phyloP scores from a whole-genome alignment of 2,113 vertebrate genomes.

The Corynorhinus townsendii region DNA sequence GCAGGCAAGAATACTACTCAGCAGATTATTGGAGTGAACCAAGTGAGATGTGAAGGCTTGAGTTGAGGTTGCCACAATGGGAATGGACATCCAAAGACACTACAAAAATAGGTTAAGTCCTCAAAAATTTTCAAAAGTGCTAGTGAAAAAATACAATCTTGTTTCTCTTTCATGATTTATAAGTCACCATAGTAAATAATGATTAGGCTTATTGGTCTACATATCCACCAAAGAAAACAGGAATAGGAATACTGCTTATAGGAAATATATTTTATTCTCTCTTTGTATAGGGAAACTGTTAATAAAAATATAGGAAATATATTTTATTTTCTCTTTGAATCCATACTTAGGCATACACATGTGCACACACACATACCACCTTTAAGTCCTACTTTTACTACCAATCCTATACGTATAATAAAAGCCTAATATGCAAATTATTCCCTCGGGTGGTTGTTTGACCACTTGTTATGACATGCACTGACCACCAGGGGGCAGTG shows the following conservation, averaged over 20 bases:
- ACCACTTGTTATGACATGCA: too few relatives aligned
- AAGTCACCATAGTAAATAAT: neutral
- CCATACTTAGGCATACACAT: too few relatives aligned
- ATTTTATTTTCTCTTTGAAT: neutral
- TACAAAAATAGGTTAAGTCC: neutral
- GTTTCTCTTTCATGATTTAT: neutral
- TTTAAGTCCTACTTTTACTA: constrained; percentile 1
- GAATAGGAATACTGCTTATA: neutral
- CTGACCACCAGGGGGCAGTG: too few relatives aligned
- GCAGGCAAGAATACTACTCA: neutral
- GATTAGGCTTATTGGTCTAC: neutral
- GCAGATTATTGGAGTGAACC: neutral
- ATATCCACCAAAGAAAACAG: neutral
- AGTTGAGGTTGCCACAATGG: neutral
- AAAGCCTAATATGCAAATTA: too few relatives aligned
- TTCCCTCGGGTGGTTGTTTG: too few relatives aligned
- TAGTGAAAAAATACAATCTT: neutral
- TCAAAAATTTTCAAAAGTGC: neutral
- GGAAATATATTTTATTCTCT: neutral
- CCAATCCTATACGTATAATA: neutral
- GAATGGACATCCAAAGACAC: neutral
- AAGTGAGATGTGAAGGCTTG: neutral
- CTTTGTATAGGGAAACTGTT: neutral
- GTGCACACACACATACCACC: neutral
- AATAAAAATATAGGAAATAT: neutral